Evolutionary conservation across 2,113 vertebrate genomes (phyloP).

Genomic region (Fulica atra): DNA sequence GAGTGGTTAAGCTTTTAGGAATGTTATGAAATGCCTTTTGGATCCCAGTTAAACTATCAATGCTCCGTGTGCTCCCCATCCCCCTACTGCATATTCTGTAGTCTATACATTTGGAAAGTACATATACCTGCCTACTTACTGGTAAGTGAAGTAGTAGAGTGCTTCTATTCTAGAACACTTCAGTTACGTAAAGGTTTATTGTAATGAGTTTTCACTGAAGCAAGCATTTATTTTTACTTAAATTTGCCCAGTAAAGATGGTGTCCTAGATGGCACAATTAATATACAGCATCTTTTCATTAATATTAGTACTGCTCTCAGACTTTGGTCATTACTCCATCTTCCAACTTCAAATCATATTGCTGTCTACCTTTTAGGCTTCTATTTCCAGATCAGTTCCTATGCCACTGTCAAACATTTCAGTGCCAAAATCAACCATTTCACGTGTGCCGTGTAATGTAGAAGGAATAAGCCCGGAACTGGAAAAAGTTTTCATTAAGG

Average conservation of each 20-base stretch:
- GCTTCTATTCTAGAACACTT: neutral
- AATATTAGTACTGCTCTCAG: neutral
- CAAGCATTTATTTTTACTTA: neutral
- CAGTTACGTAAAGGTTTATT: neutral
- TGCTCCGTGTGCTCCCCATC: rapidly evolving
- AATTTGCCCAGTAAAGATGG: neutral
- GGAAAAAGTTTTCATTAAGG: constrained; percentile 94
- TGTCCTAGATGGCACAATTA: neutral
- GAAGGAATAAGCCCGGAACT: constrained; percentile 95
- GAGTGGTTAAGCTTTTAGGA: constrained; percentile 12
- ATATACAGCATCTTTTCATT: neutral
- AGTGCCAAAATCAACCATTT: constrained; percentile 87
- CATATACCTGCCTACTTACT: neutral
- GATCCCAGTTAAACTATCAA: neutral
- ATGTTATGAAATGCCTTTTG: neutral
- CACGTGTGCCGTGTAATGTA: constrained; percentile 89
- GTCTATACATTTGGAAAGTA: neutral
- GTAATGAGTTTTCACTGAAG: neutral
- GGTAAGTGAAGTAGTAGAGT: neutral
- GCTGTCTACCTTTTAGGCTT: constrained; percentile 69
- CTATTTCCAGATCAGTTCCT: constrained; percentile 82
- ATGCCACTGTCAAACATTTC: constrained; percentile 84
- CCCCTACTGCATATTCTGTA: neutral
- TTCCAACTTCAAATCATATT: neutral
- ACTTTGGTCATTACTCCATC: neutral